phyloP scores from a whole-genome alignment of 2,888 invertebrate genomes.

The Zeuzera pyrina region DNA sequence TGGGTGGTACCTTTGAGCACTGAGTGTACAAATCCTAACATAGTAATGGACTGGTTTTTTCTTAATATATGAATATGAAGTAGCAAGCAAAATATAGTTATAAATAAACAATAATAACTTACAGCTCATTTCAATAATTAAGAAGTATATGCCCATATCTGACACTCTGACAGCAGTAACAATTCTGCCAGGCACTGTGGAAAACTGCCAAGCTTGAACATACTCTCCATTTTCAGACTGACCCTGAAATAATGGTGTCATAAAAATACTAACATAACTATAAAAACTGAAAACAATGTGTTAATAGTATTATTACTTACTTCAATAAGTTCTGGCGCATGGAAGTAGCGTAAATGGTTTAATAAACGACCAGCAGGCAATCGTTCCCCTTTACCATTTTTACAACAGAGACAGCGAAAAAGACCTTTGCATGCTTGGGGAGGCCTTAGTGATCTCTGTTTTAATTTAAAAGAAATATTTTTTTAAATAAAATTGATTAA shows the following conservation, averaged over 20 bases:
- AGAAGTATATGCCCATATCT: slow-evolving; percentile 64
- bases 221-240: slow-evolving; percentile 58
- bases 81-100: too few species aligned
- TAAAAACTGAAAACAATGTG: too few species aligned
- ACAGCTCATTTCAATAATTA: slow-evolving; percentile 57
- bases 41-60: too few species aligned
- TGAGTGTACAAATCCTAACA: too few species aligned
- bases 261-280: too few species aligned
- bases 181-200: slow-evolving; percentile 48
- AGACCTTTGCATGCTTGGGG: slow-evolving; percentile 55
- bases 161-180: slow-evolving; percentile 56
- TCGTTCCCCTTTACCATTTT: slow-evolving; percentile 44
- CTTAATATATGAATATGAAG: too few species aligned
- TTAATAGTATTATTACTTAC: slow-evolving; percentile 34
- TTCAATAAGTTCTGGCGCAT: slow-evolving; percentile 59
- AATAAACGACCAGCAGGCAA: slow-evolving; percentile 57
- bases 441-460: slow-evolving; percentile 24
- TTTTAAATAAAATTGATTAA: too few species aligned
- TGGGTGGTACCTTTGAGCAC: too few species aligned
- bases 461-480: slow-evolving; percentile 24
- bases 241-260: slow-evolving; percentile 32
- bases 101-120: too few species aligned
- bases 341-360: slow-evolving; percentile 66
- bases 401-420: slow-evolving; percentile 66
- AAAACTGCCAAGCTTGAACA: slow-evolving; percentile 62